A percentile compares a stretch with the other conserved stretches of the same genome.
phyloP scores from a whole-genome alignment of 2,888 invertebrate genomes.

The Nipponacmea schrenckii region DNA sequence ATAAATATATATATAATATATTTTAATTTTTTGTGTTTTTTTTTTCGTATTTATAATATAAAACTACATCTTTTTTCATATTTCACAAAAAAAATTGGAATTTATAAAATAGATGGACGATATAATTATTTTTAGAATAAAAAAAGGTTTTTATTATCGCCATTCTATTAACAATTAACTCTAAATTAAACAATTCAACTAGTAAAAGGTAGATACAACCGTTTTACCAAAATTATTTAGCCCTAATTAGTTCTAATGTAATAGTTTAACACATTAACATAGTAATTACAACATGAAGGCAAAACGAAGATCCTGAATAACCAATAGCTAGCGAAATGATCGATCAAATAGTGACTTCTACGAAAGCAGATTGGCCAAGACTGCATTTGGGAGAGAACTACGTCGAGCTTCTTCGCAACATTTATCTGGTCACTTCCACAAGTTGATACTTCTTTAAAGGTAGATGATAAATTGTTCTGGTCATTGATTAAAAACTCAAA shows the following conservation, averaged over 20 bases:
- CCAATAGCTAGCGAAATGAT: too few relatives aligned
- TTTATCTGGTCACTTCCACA: not conserved
- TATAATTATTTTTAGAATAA: not conserved
- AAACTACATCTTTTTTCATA: constrained; percentile 6
- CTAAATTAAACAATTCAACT: too few relatives aligned
- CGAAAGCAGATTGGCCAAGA: too few relatives aligned
- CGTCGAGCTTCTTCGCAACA: too few relatives aligned
- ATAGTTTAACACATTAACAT: too few relatives aligned
- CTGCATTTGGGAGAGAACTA: too few relatives aligned
- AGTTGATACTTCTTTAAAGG: not conserved
- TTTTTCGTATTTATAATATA: not conserved
- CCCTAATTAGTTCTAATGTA: too few relatives aligned
- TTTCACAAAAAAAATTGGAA: constrained; percentile 1
- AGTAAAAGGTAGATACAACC: too few relatives aligned
- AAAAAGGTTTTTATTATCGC: not conserved
- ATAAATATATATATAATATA: constrained; percentile 24
- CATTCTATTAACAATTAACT: constrained; percentile 9
- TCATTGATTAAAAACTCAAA: not conserved
- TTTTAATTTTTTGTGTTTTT: not conserved
- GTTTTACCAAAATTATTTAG: too few relatives aligned
- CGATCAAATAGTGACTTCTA: too few relatives aligned
- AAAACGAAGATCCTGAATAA: too few relatives aligned
- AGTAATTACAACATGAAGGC: too few relatives aligned
- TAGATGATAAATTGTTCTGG: not conserved
- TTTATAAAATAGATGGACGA: constrained; percentile 3